Evolutionary conservation across 2,113 vertebrate species (phyloP).

Genomic region (Tachuris rubrigastra): DNA sequence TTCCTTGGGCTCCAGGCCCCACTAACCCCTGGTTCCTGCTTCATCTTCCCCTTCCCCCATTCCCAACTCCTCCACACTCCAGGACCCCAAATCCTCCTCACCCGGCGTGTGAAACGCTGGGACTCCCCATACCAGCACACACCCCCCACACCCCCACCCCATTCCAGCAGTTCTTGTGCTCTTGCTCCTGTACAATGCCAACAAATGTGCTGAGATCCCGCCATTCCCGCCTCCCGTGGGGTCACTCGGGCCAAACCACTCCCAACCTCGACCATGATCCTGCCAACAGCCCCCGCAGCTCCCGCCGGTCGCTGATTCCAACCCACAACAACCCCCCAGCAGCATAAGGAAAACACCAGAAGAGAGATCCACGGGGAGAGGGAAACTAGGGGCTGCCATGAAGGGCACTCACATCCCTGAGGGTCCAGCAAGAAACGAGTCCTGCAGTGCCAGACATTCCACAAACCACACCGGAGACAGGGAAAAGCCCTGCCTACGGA

Average conservation of each 20-base stretch:
- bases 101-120: background rate
- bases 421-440: background rate
- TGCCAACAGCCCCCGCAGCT: background rate
- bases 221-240: background rate
- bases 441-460: background rate
- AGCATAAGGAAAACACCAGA: background rate
- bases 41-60: background rate
- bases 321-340: background rate
- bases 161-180: background rate
- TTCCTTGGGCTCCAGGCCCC: background rate
- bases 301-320: background rate
- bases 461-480: background rate
- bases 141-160: no score
- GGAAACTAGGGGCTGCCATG: background rate
- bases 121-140: background rate
- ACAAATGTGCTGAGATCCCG: background rate
- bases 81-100: background rate
- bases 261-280: background rate
- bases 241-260: background rate
- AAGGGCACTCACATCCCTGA: background rate
- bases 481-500: background rate
- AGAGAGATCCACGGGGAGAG: background rate
- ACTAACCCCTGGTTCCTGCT: background rate
- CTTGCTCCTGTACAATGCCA: background rate
- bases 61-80: background rate